A percentile compares a stretch with the other conserved stretches of the same genome.
Conservation (phyloP, 2,797 vertebrate species). For the Cygnus olor region DNA sequence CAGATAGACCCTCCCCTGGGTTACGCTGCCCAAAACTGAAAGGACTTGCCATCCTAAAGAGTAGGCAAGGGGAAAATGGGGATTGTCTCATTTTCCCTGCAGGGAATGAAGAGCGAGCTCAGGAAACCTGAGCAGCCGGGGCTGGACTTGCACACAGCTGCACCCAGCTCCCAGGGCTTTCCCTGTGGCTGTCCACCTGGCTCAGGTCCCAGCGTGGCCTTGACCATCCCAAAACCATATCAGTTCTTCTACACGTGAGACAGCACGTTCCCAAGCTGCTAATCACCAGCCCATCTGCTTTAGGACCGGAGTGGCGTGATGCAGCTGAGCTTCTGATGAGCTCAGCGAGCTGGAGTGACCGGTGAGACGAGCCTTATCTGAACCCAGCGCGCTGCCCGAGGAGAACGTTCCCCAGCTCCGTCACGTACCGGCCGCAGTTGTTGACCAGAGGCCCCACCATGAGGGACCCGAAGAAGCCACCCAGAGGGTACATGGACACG, state of each 20-base stretch:
- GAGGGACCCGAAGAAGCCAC: constrained; percentile 92
- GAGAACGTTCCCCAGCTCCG: not conserved
- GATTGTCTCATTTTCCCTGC: not conserved
- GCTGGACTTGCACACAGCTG: not conserved
- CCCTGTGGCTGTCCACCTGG: not conserved
- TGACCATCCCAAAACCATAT: fast-evolving
- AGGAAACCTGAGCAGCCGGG: not conserved
- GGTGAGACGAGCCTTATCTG: fast-evolving
- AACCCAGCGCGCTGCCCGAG: no score
- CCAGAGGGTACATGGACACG: constrained; percentile 93
- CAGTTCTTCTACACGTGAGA: not conserved
- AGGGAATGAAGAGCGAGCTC: not conserved
- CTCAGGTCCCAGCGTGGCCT: not conserved
- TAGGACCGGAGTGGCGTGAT: fast-evolving
- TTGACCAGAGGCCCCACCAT: constrained; percentile 91
- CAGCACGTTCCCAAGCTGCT: not conserved
- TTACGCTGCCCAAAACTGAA: not conserved
- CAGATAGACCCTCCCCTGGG: not conserved
- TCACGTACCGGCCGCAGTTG: constrained; percentile 86
- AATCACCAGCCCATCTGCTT: not conserved
- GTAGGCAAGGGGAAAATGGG: not conserved
- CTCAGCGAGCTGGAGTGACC: not conserved
- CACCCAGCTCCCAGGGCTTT: not conserved
- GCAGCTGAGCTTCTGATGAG: not conserved
- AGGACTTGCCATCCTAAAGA: not conserved